Evolutionary conservation across 2,888 invertebrate species (phyloP), one percentile per base, ranked within the genome.

Genomic region (Cremastinae sp.): DNA sequence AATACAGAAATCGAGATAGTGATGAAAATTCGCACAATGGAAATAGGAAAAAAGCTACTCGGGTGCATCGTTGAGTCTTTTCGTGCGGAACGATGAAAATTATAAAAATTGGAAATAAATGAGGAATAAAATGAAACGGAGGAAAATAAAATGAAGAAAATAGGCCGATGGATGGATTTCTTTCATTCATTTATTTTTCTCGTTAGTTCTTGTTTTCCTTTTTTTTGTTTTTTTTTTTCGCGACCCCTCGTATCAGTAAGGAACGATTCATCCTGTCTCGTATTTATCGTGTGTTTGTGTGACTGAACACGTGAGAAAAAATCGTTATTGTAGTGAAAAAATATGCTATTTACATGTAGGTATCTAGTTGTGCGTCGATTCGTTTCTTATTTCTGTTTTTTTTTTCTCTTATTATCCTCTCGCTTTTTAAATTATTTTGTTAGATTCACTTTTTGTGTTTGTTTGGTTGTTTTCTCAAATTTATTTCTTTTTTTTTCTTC

Each of bases 271-370:
- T 74, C 59, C 69, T 69, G 74, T 74, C 76, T 73, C 69, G 65
- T 69, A 58, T 69, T n/a, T 43, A 28, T 41, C 10, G 47, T 49
- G 45, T 47, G 18, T 51, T 49, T 70, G 65, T 65, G 69, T 76
- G 69, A 73, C 64, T 76, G 69, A 70, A 76, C 73, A 76, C 76
- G 73, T 76, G 76, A 76, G 76, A 76, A 81, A 69, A 73, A 78
- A 78, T 78, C 72, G 56, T 78, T 54, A 78, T 74, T 71, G 68
- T 77, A 84, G 89, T 89, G 89, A 87, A 89, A 89, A 89, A 89
- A 89, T 89, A 89, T 85, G 84, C 85, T 89, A 89, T 89, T 86
- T 89, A 89, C 89, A 89, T 82, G 84, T 87, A 85, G 87, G 81
- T 84, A 83, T 75, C 72, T 84, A 87, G 83, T 88, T 89, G 88